Conservation (phyloP, 2,888 invertebrate genomes). For the Spodoptera picta region DNA sequence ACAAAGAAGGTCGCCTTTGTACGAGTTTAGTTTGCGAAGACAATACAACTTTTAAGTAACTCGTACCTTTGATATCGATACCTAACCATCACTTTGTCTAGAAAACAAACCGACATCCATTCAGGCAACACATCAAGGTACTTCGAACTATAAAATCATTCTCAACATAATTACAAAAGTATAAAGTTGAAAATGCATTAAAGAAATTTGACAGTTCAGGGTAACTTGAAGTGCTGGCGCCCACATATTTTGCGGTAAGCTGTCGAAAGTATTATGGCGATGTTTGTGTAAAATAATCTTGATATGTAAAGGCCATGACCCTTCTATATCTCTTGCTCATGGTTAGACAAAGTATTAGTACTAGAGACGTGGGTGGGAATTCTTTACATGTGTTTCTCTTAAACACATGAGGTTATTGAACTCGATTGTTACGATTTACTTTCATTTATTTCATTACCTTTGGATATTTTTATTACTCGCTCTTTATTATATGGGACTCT, state of each 20-base stretch:
- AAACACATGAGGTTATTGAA: constrained; percentile 4
- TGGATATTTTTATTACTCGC: constrained; percentile 13
- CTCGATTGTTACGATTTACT: too few relatives aligned
- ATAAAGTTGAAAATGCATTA: too few relatives aligned
- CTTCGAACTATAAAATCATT: too few relatives aligned
- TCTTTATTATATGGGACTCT: too few relatives aligned
- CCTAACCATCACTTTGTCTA: constrained; percentile 18
- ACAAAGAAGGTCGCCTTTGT: constrained; percentile 30
- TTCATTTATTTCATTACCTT: too few relatives aligned
- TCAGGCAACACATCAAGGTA: too few relatives aligned
- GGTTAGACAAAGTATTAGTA: constrained; percentile 27
- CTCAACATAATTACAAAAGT: too few relatives aligned
- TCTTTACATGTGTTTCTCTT: constrained; percentile 30
- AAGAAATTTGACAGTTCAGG: too few relatives aligned
- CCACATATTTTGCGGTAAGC: constrained; percentile 5
- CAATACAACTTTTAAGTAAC: constrained; percentile 20
- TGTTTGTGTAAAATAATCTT: constrained; percentile 22
- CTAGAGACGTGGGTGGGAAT: constrained; percentile 19
- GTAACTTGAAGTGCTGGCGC: too few relatives aligned
- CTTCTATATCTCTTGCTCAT: constrained; percentile 18
- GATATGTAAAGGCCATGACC: constrained; percentile 43
- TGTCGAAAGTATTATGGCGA: constrained; percentile 8
- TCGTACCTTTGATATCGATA: constrained; percentile 15
- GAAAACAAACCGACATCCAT: constrained; percentile 17
- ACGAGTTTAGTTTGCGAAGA: constrained; percentile 13